phyloP scores from a whole-genome alignment of 92 coral and sea anemone genomes.

The Galaxea fascicularis region DNA sequence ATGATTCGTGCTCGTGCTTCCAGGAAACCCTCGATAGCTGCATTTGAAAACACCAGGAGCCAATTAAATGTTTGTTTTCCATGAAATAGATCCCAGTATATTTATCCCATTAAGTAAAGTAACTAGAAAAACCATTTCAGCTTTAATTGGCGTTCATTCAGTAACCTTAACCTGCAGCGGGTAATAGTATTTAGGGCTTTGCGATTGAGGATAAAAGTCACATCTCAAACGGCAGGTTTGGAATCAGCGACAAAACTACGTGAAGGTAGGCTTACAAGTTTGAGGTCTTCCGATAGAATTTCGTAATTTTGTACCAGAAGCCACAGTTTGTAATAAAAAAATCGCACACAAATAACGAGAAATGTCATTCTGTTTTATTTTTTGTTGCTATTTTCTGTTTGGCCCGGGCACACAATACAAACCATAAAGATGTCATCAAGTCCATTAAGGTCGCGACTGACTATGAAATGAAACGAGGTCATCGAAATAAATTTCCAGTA shows the following conservation, averaged over 20 bases:
- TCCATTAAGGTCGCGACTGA: not conserved
- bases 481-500: not conserved
- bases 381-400: not conserved
- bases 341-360: not conserved
- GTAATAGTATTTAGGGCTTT: slow-evolving; percentile 19
- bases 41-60: not conserved
- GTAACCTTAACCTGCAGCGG: slow-evolving; percentile 1
- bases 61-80: slow-evolving; percentile 31
- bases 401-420: not conserved
- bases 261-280: not conserved
- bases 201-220: not conserved
- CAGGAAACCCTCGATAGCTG: not conserved
- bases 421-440: slow-evolving; percentile 16
- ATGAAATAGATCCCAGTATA: slow-evolving; percentile 5
- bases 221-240: not conserved
- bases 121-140: slow-evolving; percentile 35
- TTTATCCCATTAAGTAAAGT: slow-evolving; percentile 30
- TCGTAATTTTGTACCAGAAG: not conserved
- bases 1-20: not conserved
- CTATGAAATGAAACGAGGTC: not conserved
- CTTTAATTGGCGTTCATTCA: slow-evolving; percentile 17
- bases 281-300: not conserved
- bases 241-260: not conserved
- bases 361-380: not conserved
- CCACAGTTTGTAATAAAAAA: not conserved